Conservation (phyloP, 2,888 invertebrate genomes). For the Rhingia campestris region DNA sequence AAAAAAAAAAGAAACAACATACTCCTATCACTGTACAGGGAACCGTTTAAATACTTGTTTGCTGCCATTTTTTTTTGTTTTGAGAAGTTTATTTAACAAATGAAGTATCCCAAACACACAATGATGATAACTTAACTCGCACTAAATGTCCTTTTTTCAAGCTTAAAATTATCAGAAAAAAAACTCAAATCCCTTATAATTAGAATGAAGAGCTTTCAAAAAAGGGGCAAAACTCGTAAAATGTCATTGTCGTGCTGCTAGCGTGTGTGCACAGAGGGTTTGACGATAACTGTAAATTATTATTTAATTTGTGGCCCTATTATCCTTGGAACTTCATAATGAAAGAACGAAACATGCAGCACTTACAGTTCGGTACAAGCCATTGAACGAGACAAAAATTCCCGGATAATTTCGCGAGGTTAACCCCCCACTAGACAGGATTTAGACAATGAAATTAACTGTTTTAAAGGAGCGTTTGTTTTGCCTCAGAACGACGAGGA, state of each 20-base stretch:
- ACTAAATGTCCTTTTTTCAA: neutral
- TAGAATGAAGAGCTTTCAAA: slow-evolving; percentile 23
- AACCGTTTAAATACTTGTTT: neutral
- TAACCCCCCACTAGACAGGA: slow-evolving; percentile 31
- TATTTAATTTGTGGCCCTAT: slow-evolving; percentile 56
- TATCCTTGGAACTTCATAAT: slow-evolving; percentile 32
- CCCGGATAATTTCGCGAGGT: slow-evolving; percentile 32
- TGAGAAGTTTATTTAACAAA: slow-evolving; percentile 46
- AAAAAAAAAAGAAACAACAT: neutral
- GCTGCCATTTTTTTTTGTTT: slow-evolving; percentile 19
- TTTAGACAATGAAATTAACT: slow-evolving; percentile 40
- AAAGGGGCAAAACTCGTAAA: slow-evolving; percentile 32
- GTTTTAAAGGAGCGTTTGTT: slow-evolving; percentile 27
- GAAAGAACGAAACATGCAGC: slow-evolving; percentile 18
- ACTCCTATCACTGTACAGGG: neutral
- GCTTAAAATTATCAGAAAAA: neutral
- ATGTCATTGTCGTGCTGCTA: slow-evolving; percentile 10
- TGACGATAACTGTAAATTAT: slow-evolving; percentile 52
- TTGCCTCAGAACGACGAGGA: slow-evolving; percentile 5
- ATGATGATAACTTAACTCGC: slow-evolving; percentile 33
- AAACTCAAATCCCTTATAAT: slow-evolving; percentile 9
- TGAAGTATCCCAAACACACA: slow-evolving; percentile 22
- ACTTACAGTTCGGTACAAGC: neutral
- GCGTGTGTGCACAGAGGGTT: neutral
- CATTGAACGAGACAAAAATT: slow-evolving; percentile 25